Conservation (phyloP, 2,113 vertebrate genomes). For the Semicossyphus pulcher region DNA sequence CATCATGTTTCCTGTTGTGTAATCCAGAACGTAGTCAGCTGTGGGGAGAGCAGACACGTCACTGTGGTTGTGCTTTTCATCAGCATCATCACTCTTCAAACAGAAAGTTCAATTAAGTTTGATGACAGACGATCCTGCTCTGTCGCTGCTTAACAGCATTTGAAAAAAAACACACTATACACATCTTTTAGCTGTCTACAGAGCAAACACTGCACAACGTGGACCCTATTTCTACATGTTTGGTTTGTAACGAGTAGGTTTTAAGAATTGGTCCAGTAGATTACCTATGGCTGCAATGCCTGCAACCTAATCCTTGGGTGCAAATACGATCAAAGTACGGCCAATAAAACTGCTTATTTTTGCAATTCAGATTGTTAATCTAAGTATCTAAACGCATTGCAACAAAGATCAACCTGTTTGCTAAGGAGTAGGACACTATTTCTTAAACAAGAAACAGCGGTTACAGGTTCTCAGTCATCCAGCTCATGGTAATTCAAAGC, state of each 20-base stretch:
- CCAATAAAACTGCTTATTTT: too few relatives aligned
- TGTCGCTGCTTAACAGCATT: slow-evolving; percentile 16
- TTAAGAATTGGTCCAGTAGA: background rate
- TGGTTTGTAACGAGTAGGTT: background rate
- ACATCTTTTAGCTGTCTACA: background rate
- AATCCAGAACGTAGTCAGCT: slow-evolving; percentile 86
- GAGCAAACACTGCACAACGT: too few relatives aligned
- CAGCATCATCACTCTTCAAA: slow-evolving; percentile 5
- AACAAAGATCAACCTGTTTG: background rate
- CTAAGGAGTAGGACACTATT: too few relatives aligned
- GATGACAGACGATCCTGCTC: background rate
- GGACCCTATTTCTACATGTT: background rate
- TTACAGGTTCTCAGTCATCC: too few relatives aligned
- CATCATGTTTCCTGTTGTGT: slow-evolving; percentile 86
- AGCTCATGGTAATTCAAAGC: too few relatives aligned
- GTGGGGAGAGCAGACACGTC: slow-evolving; percentile 14
- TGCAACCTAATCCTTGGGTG: too few relatives aligned
- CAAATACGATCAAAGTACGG: too few relatives aligned
- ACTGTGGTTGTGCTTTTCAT: slow-evolving; percentile 7
- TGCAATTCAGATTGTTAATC: background rate
- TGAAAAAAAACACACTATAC: background rate
- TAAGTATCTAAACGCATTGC: background rate
- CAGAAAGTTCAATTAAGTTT: slow-evolving; percentile 21
- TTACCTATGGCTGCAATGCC: too few relatives aligned
- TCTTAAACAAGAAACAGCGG: too few relatives aligned